phyloP scores from a whole-genome alignment of 2,113 vertebrate species.

The Eurystomus gularis region DNA sequence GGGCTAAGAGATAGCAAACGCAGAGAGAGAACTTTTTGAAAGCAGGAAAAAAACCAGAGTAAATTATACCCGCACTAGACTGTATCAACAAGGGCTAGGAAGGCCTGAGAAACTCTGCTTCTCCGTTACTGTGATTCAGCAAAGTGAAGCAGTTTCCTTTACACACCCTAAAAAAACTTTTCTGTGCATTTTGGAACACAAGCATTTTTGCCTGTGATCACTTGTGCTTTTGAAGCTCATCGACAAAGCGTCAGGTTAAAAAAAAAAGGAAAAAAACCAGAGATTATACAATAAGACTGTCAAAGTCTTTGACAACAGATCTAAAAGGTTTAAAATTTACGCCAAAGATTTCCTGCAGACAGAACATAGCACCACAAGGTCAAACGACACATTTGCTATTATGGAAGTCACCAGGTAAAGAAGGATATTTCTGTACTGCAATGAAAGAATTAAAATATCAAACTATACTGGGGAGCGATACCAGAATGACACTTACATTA shows the following conservation, averaged over 20 bases:
- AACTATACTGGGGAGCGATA: neutral
- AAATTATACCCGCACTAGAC: too few relatives aligned
- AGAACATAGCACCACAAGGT: neutral
- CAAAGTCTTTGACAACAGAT: neutral
- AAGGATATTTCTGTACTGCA: neutral
- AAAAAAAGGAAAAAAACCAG: neutral
- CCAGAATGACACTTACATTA: slow-evolving; percentile 85
- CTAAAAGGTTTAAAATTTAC: neutral
- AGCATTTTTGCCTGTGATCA: neutral
- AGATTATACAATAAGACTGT: neutral
- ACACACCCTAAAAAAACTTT: neutral
- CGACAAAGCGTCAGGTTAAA: neutral
- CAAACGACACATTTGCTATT: neutral
- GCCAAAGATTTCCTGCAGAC: neutral
- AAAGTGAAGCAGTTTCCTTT: neutral
- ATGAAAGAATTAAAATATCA: neutral
- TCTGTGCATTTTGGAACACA: neutral
- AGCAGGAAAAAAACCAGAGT: too few relatives aligned
- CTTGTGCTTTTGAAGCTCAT: neutral
- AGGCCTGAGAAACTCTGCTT: neutral
- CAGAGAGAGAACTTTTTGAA: neutral
- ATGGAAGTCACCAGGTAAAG: neutral
- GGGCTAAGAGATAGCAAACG: neutral
- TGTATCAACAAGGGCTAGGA: neutral
- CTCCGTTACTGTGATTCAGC: neutral